Conservation (phyloP, 2,797 vertebrate genomes). For the Brachyrhaphis roseni region DNA sequence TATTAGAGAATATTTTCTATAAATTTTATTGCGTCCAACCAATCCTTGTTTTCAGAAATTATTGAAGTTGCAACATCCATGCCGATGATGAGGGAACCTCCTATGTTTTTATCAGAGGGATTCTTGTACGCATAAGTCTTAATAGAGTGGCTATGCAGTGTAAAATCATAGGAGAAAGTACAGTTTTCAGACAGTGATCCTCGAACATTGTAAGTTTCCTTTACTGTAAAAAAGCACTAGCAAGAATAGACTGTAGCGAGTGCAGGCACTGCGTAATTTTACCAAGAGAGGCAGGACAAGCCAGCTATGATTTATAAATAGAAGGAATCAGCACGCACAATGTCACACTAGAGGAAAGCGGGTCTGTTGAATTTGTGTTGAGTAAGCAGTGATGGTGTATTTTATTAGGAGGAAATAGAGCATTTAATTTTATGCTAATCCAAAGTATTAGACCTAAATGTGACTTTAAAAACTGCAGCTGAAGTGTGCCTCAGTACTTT, state of each 20-base stretch:
- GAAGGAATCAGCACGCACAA: constrained; percentile 64
- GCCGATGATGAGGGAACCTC: neutral
- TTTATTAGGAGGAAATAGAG: constrained; percentile 68
- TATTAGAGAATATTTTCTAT: neutral
- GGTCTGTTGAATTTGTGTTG: constrained; percentile 65
- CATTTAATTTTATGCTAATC: constrained; percentile 72
- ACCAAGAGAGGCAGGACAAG: constrained; percentile 47
- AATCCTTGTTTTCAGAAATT: neutral
- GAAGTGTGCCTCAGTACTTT: constrained; percentile 34
- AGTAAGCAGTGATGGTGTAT: constrained; percentile 64
- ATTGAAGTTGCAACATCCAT: neutral
- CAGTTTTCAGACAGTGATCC: neutral
- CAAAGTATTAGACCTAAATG: constrained; percentile 62
- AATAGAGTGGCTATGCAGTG: neutral
- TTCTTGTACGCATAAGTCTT: neutral
- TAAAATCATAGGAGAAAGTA: neutral
- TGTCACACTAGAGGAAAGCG: constrained; percentile 68
- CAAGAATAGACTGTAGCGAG: constrained; percentile 39
- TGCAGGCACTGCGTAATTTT: constrained; percentile 47
- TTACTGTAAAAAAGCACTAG: constrained; percentile 26
- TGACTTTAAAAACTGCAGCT: constrained; percentile 49
- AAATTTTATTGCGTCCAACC: neutral
- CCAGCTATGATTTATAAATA: constrained; percentile 67
- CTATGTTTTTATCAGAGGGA: neutral
- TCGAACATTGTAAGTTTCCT: neutral